Percentiles rank a stretch among this genome's conserved stretches.
These are phyloP conservation scores for Crematogaster levior DNA, from an alignment of 2,888 invertebrate genomes.

Conservation along the genomic window DNA sequence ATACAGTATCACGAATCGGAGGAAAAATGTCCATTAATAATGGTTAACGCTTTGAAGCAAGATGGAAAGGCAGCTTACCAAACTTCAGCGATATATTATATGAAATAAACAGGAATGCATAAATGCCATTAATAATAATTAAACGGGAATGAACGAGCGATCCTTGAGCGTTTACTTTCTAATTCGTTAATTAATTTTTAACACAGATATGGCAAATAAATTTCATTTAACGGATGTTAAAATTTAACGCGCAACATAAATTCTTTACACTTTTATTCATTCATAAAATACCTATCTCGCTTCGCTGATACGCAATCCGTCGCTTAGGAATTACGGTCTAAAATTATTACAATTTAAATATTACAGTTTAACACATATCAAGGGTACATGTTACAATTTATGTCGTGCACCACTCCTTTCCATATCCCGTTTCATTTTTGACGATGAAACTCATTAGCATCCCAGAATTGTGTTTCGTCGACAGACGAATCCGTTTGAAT, in stretches of 20 bases:
- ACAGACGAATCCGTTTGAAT: slow-evolving; percentile 8
- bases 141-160: background rate
- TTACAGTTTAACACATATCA: too few species aligned
- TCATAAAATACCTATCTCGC: slow-evolving; percentile 7
- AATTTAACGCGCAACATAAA: background rate
- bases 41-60: background rate
- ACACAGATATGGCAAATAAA: background rate
- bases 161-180: background rate
- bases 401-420: too few species aligned
- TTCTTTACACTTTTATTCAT: background rate
- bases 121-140: background rate
- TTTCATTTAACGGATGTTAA: background rate
- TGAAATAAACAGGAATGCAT: background rate
- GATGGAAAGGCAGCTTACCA: background rate
- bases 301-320: background rate
- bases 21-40: slow-evolving; percentile 48
- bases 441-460: background rate
- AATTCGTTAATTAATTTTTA: slow-evolving; percentile 12
- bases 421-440: background rate
- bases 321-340: background rate
- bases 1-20: slow-evolving; percentile 35
- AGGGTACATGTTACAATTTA: slow-evolving; percentile 10
- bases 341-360: slow-evolving; percentile 3
- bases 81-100: background rate
- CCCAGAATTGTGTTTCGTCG: background rate